These are phyloP conservation scores for Lepidurus couesii DNA, from an alignment of 1,140 invertebrate genomes.

Conservation along the genomic window DNA sequence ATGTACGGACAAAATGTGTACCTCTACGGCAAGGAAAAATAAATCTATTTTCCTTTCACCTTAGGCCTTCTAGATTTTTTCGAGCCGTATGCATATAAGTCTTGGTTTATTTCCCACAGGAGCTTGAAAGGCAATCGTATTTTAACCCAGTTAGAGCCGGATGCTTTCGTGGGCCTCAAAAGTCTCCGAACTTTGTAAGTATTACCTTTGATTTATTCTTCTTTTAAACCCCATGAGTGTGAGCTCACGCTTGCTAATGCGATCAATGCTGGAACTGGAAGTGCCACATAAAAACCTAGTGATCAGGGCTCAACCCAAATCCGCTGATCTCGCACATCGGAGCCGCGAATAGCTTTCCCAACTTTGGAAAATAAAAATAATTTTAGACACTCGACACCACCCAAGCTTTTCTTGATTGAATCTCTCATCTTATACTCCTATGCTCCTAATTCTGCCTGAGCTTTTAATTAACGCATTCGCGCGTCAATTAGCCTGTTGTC, in stretches of 20 bases:
- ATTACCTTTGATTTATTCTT: constrained; percentile 19
- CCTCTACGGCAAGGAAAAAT: background rate
- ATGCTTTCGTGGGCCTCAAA: constrained; percentile 60
- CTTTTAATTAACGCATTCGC: too few relatives aligned
- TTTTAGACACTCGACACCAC: too few relatives aligned
- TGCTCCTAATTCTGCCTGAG: too few relatives aligned
- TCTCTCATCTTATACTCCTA: too few relatives aligned
- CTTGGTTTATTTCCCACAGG: constrained; percentile 47
- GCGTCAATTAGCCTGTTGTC: too few relatives aligned
- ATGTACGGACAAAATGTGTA: too few relatives aligned
- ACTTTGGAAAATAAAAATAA: too few relatives aligned
- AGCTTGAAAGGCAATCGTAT: constrained; percentile 60
- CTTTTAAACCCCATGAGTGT: background rate
- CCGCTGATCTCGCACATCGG: background rate
- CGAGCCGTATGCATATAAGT: constrained; percentile 46
- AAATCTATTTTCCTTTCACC: background rate
- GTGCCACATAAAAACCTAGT: background rate
- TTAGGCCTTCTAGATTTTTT: constrained; percentile 35
- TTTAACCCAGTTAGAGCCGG: constrained; percentile 53
- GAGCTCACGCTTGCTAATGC: constrained; percentile 7
- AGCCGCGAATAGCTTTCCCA: too few relatives aligned
- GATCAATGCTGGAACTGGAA: background rate
- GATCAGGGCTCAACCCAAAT: background rate
- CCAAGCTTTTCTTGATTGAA: too few relatives aligned
- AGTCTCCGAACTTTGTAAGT: constrained; percentile 59